Evolutionary conservation across 2,888 invertebrate species (phyloP).

Genomic region (Thelaira solivaga): DNA sequence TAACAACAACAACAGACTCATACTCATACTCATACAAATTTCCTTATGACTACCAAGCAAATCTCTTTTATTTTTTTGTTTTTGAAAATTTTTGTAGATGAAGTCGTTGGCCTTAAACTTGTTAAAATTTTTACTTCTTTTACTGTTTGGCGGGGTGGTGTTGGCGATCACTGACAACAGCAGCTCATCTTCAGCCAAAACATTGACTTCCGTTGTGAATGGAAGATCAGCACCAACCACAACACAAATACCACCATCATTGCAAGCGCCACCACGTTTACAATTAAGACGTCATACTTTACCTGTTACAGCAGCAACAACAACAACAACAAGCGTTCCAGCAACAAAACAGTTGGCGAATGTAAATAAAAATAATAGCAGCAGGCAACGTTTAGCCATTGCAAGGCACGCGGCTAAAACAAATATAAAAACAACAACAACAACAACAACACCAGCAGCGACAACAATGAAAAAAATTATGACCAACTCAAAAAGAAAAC

Average conservation of each 20-base stretch:
- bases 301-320: slow-evolving; percentile 65
- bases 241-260: slow-evolving; percentile 75
- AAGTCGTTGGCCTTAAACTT: slow-evolving; percentile 77
- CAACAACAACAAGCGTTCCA: slow-evolving; percentile 56
- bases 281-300: slow-evolving; percentile 71
- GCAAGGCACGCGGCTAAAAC: slow-evolving; percentile 60
- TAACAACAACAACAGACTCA: background rate
- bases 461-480: slow-evolving; percentile 37
- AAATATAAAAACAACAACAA: slow-evolving; percentile 58
- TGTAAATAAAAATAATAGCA: slow-evolving; percentile 5
- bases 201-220: slow-evolving; percentile 31
- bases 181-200: slow-evolving; percentile 62
- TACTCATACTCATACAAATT: slow-evolving; percentile 37
- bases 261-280: slow-evolving; percentile 77
- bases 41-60: background rate
- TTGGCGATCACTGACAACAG: slow-evolving; percentile 37
- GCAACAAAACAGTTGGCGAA: slow-evolving; percentile 61
- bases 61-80: slow-evolving; percentile 23
- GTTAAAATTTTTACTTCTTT: slow-evolving; percentile 70
- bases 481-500: slow-evolving; percentile 55
- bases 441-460: slow-evolving; percentile 56
- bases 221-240: slow-evolving; percentile 64
- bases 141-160: slow-evolving; percentile 37
- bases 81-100: slow-evolving; percentile 68
- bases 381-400: slow-evolving; percentile 66